A percentile compares a stretch with the other conserved stretches of the same genome.
These are phyloP conservation scores for Hypomecis atomaria DNA, from an alignment of 2,888 invertebrate genomes.

Conservation along the genomic window DNA sequence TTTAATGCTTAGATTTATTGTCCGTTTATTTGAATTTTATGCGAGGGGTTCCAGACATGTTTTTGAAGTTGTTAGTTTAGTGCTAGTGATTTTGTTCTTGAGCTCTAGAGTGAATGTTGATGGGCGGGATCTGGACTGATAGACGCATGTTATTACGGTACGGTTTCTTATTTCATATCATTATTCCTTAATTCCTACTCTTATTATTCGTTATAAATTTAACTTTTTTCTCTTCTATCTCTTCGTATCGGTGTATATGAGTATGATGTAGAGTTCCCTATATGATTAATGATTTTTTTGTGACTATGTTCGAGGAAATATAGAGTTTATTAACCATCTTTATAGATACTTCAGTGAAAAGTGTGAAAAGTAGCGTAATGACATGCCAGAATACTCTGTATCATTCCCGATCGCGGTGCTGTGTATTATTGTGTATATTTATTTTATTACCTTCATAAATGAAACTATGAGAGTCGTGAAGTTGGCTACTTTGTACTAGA, in stretches of 20 bases:
- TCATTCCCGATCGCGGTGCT: constrained; percentile 69
- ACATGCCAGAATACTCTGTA: constrained; percentile 66
- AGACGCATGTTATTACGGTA: constrained; percentile 63
- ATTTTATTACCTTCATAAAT: constrained; percentile 65
- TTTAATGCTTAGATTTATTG: constrained; percentile 31
- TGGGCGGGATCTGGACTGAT: constrained; percentile 65
- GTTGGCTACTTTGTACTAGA: constrained; percentile 27
- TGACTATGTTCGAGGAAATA: no score
- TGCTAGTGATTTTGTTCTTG: constrained; percentile 56
- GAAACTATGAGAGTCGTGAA: constrained; percentile 28
- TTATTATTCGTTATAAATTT: no score
- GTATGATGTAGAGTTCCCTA: no score
- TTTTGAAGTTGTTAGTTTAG: constrained; percentile 34
- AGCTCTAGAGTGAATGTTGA: constrained; percentile 63
- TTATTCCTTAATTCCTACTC: no score
- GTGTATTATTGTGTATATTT: constrained; percentile 68
- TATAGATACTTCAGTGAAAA: neutral
- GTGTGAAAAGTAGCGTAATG: constrained; percentile 58
- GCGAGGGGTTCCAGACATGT: neutral
- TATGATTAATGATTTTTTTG: neutral
- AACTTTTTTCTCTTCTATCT: no score
- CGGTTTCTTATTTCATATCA: constrained; percentile 15
- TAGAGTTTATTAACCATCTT: no score
- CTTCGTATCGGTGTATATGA: no score
- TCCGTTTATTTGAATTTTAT: constrained; percentile 29